Percentiles rank a stretch among this genome's conserved stretches.
phyloP scores from a whole-genome alignment of 2,113 vertebrate genomes.

The Neofelis nebulosa region DNA sequence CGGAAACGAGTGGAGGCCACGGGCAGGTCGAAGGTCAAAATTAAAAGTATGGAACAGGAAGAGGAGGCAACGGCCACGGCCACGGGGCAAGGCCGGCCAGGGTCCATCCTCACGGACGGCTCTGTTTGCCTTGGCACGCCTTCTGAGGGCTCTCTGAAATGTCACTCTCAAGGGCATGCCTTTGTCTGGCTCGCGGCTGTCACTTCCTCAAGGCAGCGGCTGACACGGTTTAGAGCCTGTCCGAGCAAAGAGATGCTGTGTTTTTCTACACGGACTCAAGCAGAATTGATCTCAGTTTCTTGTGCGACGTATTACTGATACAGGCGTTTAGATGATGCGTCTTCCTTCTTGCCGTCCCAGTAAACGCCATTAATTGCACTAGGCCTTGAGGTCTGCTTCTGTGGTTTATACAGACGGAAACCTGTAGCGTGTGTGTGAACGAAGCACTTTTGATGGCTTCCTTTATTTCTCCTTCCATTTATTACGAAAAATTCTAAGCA shows the following conservation, averaged over 20 bases:
- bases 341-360: not conserved
- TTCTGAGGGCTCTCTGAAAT: not conserved
- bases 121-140: not conserved
- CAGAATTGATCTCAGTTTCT: fast-evolving
- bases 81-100: not conserved
- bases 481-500: not conserved
- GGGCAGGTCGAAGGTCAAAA: not conserved
- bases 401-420: fast-evolving
- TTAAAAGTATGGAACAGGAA: not conserved
- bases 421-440: too few species aligned
- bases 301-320: fast-evolving
- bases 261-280: not conserved
- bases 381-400: not conserved
- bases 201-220: not conserved
- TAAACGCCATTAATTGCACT: too few species aligned
- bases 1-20: fast-evolving
- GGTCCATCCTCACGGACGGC: fast-evolving
- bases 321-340: fast-evolving
- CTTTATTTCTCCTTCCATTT: not conserved
- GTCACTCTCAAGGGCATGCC: not conserved
- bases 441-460: too few species aligned
- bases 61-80: not conserved
- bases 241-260: fast-evolving
- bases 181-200: not conserved
- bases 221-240: not conserved